These are phyloP conservation scores for Vidua chalybeata DNA, from an alignment of 2,113 vertebrate genomes.

Conservation along the genomic window DNA sequence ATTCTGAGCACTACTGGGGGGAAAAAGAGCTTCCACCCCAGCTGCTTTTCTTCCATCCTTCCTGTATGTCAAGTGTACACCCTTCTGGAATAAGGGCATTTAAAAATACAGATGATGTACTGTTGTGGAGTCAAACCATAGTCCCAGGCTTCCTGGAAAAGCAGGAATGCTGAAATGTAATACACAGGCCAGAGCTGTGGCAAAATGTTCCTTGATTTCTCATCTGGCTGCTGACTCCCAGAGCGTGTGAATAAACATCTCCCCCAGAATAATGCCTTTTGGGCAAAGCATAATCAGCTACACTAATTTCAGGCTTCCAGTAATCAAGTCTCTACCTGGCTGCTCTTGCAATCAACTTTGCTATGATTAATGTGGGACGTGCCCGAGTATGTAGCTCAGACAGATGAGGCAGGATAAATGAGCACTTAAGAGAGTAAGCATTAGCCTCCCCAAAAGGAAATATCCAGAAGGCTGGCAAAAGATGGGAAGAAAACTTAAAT, in stretches of 20 bases:
- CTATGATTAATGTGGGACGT: background rate
- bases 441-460: background rate
- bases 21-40: background rate
- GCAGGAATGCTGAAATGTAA: background rate
- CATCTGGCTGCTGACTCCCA: background rate
- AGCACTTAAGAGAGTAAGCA: background rate
- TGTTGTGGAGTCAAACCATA: background rate
- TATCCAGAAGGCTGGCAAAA: background rate
- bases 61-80: background rate
- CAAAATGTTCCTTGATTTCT: background rate
- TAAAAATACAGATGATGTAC: background rate
- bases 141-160: background rate
- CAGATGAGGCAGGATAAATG: background rate
- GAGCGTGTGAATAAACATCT: background rate
- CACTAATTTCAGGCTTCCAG: slow-evolving; percentile 24
- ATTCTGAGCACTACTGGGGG: background rate
- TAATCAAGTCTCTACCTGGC: slow-evolving; percentile 43
- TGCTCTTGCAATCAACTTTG: slow-evolving; percentile 5
- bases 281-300: background rate
- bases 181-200: background rate
- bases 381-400: background rate
- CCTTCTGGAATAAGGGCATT: background rate
- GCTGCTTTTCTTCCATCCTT: background rate
- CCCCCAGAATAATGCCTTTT: background rate
- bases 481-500: background rate